Conservation (phyloP, 2,888 invertebrate genomes). For the Cryptocephalus moraei region DNA sequence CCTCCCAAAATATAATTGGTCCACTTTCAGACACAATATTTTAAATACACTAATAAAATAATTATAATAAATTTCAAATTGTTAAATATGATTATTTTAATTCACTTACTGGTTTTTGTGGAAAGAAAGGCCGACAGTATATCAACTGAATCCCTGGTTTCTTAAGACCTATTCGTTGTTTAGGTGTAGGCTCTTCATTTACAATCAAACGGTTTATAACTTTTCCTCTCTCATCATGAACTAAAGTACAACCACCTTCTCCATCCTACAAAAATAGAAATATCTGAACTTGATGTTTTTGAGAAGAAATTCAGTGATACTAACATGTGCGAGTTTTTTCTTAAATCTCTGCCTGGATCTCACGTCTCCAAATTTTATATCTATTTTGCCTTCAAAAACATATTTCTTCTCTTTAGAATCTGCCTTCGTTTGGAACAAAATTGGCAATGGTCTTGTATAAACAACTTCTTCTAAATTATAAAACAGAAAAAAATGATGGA, state of each 20-base stretch:
- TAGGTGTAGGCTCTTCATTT: slow-evolving; percentile 34
- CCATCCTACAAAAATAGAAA: slow-evolving; percentile 39
- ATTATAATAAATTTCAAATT: too few relatives aligned
- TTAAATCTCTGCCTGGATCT: neutral
- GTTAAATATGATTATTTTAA: too few relatives aligned
- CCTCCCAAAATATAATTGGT: too few relatives aligned
- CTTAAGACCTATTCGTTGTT: slow-evolving; percentile 32
- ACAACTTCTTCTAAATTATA: slow-evolving; percentile 28
- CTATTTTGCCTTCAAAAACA: neutral
- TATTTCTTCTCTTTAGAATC: too few relatives aligned
- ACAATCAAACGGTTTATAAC: slow-evolving; percentile 40
- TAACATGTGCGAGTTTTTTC: too few relatives aligned
- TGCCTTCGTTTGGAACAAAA: slow-evolving; percentile 9
- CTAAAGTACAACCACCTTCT: slow-evolving; percentile 54
- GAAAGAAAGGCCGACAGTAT: slow-evolving; percentile 48
- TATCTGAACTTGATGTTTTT: too few relatives aligned
- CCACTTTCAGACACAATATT: too few relatives aligned
- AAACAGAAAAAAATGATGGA: too few relatives aligned
- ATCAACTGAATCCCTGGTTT: slow-evolving; percentile 47
- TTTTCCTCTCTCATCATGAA: slow-evolving; percentile 51
- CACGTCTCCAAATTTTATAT: neutral
- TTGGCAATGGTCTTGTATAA: slow-evolving; percentile 31
- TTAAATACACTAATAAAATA: too few relatives aligned
- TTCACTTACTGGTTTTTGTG: slow-evolving; percentile 46
- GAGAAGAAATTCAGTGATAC: too few relatives aligned